phyloP scores from a whole-genome alignment of 1,140 invertebrate species.

The Atopsyche davidsoni region DNA sequence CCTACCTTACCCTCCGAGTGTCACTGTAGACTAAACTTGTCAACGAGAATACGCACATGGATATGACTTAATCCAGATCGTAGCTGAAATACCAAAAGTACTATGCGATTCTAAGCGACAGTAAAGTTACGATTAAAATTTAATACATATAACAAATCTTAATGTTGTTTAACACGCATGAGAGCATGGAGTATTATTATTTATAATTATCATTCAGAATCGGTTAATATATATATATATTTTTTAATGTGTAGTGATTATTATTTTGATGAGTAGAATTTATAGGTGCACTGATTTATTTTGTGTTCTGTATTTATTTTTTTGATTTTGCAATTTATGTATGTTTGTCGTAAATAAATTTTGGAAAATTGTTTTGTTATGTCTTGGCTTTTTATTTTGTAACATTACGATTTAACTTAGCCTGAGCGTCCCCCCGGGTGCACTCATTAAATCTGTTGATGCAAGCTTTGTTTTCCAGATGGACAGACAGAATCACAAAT shows the following conservation, averaged over 20 bases:
- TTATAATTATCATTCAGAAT: conserved; percentile 5
- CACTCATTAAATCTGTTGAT: conserved; percentile 17
- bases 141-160: too few relatives aligned
- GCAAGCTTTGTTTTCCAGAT: conserved; percentile 25
- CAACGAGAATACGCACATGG: too few relatives aligned
- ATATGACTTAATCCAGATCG: too few relatives aligned
- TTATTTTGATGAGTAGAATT: conserved; percentile 20
- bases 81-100: too few relatives aligned
- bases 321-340: conserved; percentile 27
- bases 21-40: too few relatives aligned
- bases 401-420: conserved; percentile 1
- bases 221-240: conserved; percentile 4
- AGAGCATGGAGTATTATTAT: conserved; percentile 19
- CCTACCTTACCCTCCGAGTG: too few relatives aligned
- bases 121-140: too few relatives aligned
- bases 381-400: conserved; percentile 28
- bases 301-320: conserved; percentile 26
- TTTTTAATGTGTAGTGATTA: conserved; percentile 19
- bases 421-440: background rate
- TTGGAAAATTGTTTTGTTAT: conserved; percentile 23
- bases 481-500: background rate
- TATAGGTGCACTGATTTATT: conserved; percentile 21
- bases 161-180: conserved; percentile 24
- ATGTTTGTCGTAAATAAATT: conserved; percentile 28
- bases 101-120: too few relatives aligned